These are phyloP conservation scores for Chrysotoxum bicinctum DNA, from an alignment of 2,888 invertebrate genomes.

Conservation along the genomic window DNA sequence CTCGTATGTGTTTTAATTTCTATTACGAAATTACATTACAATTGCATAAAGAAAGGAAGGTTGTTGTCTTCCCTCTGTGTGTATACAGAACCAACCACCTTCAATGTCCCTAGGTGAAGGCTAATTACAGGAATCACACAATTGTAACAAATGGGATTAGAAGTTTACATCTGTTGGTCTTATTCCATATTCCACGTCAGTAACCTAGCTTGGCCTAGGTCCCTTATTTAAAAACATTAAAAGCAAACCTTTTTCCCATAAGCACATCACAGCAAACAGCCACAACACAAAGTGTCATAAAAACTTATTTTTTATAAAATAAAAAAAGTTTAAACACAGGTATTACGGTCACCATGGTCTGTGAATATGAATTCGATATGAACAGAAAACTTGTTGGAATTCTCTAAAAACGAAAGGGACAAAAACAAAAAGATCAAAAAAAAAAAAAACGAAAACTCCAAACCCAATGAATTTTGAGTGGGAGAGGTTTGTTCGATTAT, in stretches of 20 bases:
- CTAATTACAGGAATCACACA: slow-evolving; percentile 35
- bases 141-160: slow-evolving; percentile 29
- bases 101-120: slow-evolving; percentile 14
- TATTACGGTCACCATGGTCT: slow-evolving; percentile 38
- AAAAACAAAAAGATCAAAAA: background rate
- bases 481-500: background rate
- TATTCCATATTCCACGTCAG: background rate
- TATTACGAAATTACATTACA: slow-evolving; percentile 25
- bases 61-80: background rate
- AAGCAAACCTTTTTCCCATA: background rate
- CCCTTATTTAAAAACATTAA: slow-evolving; percentile 4
- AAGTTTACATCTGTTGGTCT: slow-evolving; percentile 16
- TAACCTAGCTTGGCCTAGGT: background rate
- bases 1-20: slow-evolving; percentile 12
- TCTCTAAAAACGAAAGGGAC: slow-evolving; percentile 12
- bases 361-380: too few species aligned
- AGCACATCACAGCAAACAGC: too few species aligned
- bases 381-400: slow-evolving; percentile 35
- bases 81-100: background rate
- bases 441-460: background rate
- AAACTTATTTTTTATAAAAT: slow-evolving; percentile 8
- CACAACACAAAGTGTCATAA: slow-evolving; percentile 22
- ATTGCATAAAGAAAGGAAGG: background rate
- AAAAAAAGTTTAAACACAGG: background rate
- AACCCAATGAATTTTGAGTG: background rate